phyloP scores from a whole-genome alignment of 2,888 invertebrate genomes.

The Drosophila monieri region DNA sequence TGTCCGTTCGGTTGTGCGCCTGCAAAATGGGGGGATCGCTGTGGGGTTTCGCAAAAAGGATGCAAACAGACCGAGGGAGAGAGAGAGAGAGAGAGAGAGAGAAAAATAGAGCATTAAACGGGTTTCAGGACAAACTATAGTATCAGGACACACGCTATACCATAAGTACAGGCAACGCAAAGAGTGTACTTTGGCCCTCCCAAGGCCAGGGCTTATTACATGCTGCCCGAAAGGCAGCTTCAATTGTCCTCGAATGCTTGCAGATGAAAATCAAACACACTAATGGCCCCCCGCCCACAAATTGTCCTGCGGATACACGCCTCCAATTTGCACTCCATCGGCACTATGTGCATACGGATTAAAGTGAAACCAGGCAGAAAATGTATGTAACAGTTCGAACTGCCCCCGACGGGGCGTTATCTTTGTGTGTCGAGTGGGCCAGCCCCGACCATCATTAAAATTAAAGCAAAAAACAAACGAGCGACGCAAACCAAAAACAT shows the following conservation, averaged over 20 bases:
- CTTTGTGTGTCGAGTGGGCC: neutral
- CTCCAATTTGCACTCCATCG: constrained; percentile 61
- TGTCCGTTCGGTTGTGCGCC: constrained; percentile 90
- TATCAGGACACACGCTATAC: neutral
- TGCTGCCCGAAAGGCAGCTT: neutral
- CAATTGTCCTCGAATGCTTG: neutral
- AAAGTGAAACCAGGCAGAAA: constrained; percentile 53
- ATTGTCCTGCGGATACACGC: constrained; percentile 45
- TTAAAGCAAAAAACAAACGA: constrained; percentile 34
- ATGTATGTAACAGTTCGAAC: constrained; percentile 44
- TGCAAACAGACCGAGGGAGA: too few relatives aligned
- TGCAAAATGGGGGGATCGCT: constrained; percentile 92
- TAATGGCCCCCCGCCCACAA: constrained; percentile 18
- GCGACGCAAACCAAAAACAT: constrained; percentile 33
- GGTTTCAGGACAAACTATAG: constrained; percentile 11
- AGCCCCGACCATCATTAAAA: constrained; percentile 2
- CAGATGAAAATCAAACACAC: constrained; percentile 1
- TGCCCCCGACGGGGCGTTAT: constrained; percentile 24
- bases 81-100: constrained; percentile 27
- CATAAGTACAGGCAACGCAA: neutral
- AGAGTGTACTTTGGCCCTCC: neutral
- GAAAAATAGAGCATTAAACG: constrained; percentile 17
- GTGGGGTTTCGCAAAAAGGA: constrained; percentile 80
- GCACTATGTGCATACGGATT: constrained; percentile 50
- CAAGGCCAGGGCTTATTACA: neutral